Base-by-base conservation (phyloP, 2,888 invertebrate species). In the Acronicta aceris region DNA sequence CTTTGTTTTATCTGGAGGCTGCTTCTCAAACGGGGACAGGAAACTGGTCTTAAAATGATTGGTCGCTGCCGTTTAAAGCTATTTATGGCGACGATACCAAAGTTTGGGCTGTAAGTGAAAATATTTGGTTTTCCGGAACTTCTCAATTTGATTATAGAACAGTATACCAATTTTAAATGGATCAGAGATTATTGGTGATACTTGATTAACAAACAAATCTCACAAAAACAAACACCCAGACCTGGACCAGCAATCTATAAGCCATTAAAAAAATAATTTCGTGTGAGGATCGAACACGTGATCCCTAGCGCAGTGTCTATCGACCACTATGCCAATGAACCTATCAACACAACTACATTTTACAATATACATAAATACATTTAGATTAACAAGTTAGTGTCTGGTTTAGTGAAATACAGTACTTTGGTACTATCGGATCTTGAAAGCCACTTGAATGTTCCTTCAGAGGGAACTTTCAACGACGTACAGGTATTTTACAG, bases 1-100 rank as follows among this genome's bases (percentile, higher is more conserved):
- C 83, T 78, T 74, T 81, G 79, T 83, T 83, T 83, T 80, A 81
- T 81, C 80, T 81, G 76, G 76, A 80, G 67, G 69, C 64, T 40
- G 55, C 48, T 16, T 51, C 70, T 62, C 70, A 52, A 74, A 53
- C 69, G 62, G 70, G 33, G 68, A 69, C 69, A 62, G 65, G 46
- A 64, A 59, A 57, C 64, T 46, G 59, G 51, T 76, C 69, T 72
- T 69, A 52, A 67, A 68, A 65, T 79, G 72, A 76, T 78, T 61
- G 67, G 73, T 75, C 30, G 56, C 51, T 46, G 40, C 63, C 58
- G 49, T 60, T 43, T 25, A 10, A 50, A 47, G 70, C 53, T 75
- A 78, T 71, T 75, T 74, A 74, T 63, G 59, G 51, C 46, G 13
- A 47, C 36, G 43, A 54, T 49, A 53, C 55, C 50, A 47, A 54